phyloP scores from a whole-genome alignment of 2,888 invertebrate genomes.

The Rutpela maculata region DNA sequence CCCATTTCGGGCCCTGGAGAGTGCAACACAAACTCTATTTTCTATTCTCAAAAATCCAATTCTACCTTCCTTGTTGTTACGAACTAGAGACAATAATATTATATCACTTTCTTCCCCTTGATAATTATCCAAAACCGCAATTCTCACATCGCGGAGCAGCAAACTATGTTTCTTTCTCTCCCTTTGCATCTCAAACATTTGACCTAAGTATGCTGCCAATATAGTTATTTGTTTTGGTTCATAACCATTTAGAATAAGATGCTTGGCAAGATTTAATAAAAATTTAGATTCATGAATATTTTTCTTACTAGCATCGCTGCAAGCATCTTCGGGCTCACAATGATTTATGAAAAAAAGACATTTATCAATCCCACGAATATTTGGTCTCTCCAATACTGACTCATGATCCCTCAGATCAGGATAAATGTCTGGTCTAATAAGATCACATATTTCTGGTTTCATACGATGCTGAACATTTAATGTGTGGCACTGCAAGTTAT shows the following conservation, averaged over 20 bases:
- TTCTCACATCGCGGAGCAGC: conserved; percentile 75
- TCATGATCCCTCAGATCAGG: conserved; percentile 78
- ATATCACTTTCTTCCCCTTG: conserved; percentile 89
- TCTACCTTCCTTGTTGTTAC: conserved; percentile 81
- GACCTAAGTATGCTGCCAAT: conserved; percentile 83
- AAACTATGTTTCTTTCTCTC: conserved; percentile 67
- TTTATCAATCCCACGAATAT: conserved; percentile 78
- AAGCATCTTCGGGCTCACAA: conserved; percentile 75
- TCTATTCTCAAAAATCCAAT: conserved; percentile 69
- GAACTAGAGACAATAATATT: conserved; percentile 85
- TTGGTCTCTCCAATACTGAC: conserved; percentile 76
- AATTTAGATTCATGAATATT: conserved; percentile 82
- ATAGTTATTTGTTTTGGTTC: conserved; percentile 81
- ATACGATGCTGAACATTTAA: conserved; percentile 85
- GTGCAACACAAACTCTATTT: conserved; percentile 85
- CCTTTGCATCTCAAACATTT: conserved; percentile 78
- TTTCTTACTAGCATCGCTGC: conserved; percentile 78
- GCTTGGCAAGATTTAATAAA: conserved; percentile 78
- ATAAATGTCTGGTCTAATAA: conserved; percentile 83
- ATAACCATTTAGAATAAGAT: conserved; percentile 80
- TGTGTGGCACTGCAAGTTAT: conserved; percentile 68
- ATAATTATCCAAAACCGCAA: conserved; percentile 85
- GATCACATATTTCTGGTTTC: conserved; percentile 80
- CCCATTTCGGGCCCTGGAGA: conserved; percentile 83
- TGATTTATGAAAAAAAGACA: conserved; percentile 84